Base-by-base conservation (phyloP, 92 coral and sea anemone species). In the Parazoanthus atlanticus region DNA sequence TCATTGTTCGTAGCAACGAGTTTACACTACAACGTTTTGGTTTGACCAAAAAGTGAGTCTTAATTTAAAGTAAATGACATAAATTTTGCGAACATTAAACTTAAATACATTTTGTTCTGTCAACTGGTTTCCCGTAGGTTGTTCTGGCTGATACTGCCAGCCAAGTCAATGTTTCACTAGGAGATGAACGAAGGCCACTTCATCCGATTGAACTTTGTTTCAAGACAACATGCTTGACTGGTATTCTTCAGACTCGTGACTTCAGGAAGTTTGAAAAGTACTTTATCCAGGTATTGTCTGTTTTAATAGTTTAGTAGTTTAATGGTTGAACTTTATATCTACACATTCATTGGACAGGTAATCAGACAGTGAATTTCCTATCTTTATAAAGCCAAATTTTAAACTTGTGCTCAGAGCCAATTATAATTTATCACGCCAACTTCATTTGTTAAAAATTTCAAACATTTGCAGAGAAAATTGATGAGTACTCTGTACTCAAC, bases 221-320 rank as follows among this genome's bases (percentile, higher is more conserved):
- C 78, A 74, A 16, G 41, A 19, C 78, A 61, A 23, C n/a, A 17
- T 33, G 78, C 41, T 0, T 0, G 4, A 5, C 43, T 32, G n/a
- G 10, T 34, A 74, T 32, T 32, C 41, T 32, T 34, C 6, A 30
- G 34, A 74, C 21, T 34, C 0, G n/a, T 34, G 46, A 74, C 78
- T 74, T 30, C 46, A 74, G 28, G 10, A 74, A 15, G 78, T 15
- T 74, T 34, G 78, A 74, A 21, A 16, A 1, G 41, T 26, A n/a
- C 52, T 82, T 54, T 54, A 32, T 17, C 32, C 86, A 54, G 74
- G 47, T 65, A 82, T 65, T 54, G 36, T 82, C 74, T 32, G 16
- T 65, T 61, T 40, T 79, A 79, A 40, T 52, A 17, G 21, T 79
- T 23, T 2, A 69, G 16, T 52, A 17, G 21, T 79, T 23, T 2